Evolutionary conservation across 1,140 invertebrate species (phyloP).

Genomic region (Drosophila kepulauana): DNA sequence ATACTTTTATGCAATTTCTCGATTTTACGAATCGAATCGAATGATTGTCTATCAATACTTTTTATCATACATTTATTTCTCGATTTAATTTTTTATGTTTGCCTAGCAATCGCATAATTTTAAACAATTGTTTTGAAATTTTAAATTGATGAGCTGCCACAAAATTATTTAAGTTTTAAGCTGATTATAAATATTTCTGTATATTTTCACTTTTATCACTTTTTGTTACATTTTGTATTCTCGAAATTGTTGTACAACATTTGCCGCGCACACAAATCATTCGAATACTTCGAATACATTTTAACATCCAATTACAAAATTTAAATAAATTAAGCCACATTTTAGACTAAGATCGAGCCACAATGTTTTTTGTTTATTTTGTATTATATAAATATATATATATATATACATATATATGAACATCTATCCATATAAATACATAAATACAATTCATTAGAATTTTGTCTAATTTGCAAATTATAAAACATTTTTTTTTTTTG

Average conservation of each 20-base stretch:
- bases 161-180: too few relatives aligned
- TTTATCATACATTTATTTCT: too few relatives aligned
- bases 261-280: slow-evolving; percentile 17
- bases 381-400: slow-evolving; percentile 31
- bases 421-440: slow-evolving; percentile 27
- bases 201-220: slow-evolving; percentile 8
- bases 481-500: slow-evolving; percentile 6
- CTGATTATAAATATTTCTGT: slow-evolving; percentile 1
- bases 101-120: too few relatives aligned
- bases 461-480: slow-evolving; percentile 35
- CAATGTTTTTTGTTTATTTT: slow-evolving; percentile 39
- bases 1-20: too few relatives aligned
- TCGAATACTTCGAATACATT: slow-evolving; percentile 25
- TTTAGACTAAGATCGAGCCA: slow-evolving; percentile 47
- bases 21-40: too few relatives aligned
- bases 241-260: background rate
- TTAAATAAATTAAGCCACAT: slow-evolving; percentile 50
- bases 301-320: slow-evolving; percentile 13
- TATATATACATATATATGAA: slow-evolving; percentile 23
- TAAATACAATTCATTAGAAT: slow-evolving; percentile 24
- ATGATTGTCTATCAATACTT: too few relatives aligned
- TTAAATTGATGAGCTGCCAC: too few relatives aligned
- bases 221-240: slow-evolving; percentile 8
- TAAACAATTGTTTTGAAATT: too few relatives aligned
- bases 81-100: too few relatives aligned